phyloP scores from a whole-genome alignment of 2,797 vertebrate species.

The Sternarchorhynchus goeldii region DNA sequence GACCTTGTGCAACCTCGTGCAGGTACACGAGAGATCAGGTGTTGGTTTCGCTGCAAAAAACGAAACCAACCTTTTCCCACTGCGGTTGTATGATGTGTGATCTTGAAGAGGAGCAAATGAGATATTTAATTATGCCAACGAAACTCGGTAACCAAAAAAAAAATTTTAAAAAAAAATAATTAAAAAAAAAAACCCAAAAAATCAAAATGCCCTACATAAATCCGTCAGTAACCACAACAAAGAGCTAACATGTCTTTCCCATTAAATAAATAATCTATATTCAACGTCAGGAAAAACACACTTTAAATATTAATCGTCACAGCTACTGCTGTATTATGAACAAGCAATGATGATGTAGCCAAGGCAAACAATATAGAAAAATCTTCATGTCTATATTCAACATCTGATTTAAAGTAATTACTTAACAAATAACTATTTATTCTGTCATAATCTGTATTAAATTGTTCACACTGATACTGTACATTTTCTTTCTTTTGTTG shows the following conservation, averaged over 20 bases:
- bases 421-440: slow-evolving; percentile 6
- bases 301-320: slow-evolving; percentile 45
- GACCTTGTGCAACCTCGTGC: too few species aligned
- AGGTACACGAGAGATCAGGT: too few species aligned
- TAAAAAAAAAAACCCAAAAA: slow-evolving; percentile 16
- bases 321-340: slow-evolving; percentile 25
- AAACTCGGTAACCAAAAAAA: slow-evolving; percentile 15
- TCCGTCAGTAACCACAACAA: too few species aligned
- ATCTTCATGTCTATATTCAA: slow-evolving; percentile 28
- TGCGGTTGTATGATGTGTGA: neutral
- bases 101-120: neutral
- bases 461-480: neutral
- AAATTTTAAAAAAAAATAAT: slow-evolving; percentile 4
- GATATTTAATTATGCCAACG: neutral
- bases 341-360: slow-evolving; percentile 28
- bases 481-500: neutral
- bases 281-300: slow-evolving; percentile 37
- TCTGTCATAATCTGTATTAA: neutral
- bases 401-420: slow-evolving; percentile 13
- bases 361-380: slow-evolving; percentile 36
- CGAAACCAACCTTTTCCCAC: too few species aligned
- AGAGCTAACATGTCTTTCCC: slow-evolving; percentile 10
- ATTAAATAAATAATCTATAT: neutral
- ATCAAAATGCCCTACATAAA: too few species aligned
- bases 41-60: too few species aligned